phyloP scores from a whole-genome alignment of 2,888 invertebrate genomes.

The Drosophila kambysellisi region DNA sequence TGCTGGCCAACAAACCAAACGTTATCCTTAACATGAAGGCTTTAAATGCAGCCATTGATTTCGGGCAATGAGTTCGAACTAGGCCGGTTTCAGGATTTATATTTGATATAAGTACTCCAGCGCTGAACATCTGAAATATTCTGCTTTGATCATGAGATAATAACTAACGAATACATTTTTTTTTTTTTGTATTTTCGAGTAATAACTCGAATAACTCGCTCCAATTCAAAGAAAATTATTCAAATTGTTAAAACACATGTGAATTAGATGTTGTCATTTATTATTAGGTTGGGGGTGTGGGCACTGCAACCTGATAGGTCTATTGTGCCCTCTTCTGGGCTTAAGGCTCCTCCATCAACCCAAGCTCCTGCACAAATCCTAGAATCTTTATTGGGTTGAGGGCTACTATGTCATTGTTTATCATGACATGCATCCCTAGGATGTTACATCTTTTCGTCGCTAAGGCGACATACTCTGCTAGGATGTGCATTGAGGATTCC shows the following conservation, averaged over 20 bases:
- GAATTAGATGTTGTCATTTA: background rate
- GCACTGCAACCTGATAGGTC: too few species aligned
- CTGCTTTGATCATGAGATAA: background rate
- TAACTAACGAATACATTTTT: background rate
- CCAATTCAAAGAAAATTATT: background rate
- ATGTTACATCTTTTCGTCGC: too few species aligned
- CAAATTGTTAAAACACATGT: background rate
- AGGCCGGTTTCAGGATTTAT: background rate
- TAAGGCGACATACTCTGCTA: too few species aligned
- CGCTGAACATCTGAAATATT: background rate
- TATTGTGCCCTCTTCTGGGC: too few species aligned
- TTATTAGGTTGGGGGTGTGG: too few species aligned
- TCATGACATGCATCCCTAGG: too few species aligned
- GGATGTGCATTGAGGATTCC: too few species aligned
- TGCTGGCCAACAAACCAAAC: conserved; percentile 15
- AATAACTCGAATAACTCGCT: background rate
- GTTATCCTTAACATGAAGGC: conserved; percentile 1
- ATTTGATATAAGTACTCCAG: background rate
- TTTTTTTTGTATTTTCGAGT: background rate
- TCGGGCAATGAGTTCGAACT: background rate
- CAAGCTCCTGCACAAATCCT: too few species aligned
- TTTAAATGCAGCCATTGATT: conserved; percentile 3
- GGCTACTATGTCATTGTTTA: too few species aligned
- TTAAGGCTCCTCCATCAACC: too few species aligned
- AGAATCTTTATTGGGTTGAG: too few species aligned